Conservation (phyloP, 2,888 invertebrate genomes). For the Amiota communis region DNA sequence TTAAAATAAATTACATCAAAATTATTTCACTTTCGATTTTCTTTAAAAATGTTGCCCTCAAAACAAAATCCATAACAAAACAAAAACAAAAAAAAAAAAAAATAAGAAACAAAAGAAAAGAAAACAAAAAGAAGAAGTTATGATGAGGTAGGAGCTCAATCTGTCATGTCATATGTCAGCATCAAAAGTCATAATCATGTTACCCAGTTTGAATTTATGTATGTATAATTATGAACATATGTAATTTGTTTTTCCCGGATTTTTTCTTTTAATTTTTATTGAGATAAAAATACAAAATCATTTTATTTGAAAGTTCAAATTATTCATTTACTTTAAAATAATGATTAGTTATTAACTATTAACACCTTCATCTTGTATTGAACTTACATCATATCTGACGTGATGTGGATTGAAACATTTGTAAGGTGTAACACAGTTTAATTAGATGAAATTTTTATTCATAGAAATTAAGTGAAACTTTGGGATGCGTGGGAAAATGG, state of each 20-base stretch:
- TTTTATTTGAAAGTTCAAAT: conserved; percentile 45
- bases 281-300: too few species aligned
- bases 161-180: conserved; percentile 33
- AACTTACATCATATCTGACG: too few species aligned
- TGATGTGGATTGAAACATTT: conserved; percentile 21
- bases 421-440: background rate
- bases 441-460: background rate
- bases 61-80: too few species aligned
- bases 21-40: conserved; percentile 49
- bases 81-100: conserved; percentile 35
- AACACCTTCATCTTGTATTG: too few species aligned
- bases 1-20: conserved; percentile 49
- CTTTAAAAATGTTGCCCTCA: background rate
- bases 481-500: background rate
- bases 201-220: conserved; percentile 35
- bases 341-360: too few species aligned
- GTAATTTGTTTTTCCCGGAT: conserved; percentile 17
- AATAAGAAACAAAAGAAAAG: conserved; percentile 31
- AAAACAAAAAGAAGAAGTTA: conserved; percentile 2
- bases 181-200: conserved; percentile 40
- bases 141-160: background rate
- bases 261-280: conserved; percentile 30
- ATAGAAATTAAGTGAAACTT: background rate
- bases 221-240: conserved; percentile 38
- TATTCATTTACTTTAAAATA: background rate